A percentile compares a stretch with the other conserved stretches of the same genome.
phyloP scores from a whole-genome alignment of 2,888 invertebrate species.

The Carterocephalus palaemon region DNA sequence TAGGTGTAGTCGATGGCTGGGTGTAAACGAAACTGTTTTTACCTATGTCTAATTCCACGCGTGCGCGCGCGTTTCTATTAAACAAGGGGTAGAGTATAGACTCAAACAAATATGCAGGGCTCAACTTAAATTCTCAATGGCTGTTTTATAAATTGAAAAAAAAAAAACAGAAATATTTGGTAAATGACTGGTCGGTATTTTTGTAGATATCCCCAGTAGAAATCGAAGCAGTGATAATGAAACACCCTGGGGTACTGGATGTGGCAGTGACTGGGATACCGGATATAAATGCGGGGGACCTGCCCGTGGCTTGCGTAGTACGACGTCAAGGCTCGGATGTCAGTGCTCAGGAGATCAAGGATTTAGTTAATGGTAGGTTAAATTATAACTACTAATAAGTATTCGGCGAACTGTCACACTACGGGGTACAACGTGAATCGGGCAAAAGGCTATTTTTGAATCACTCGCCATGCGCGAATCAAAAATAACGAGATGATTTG shows the following conservation, averaged over 20 bases:
- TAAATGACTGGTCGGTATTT: not conserved
- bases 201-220: constrained; percentile 55
- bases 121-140: constrained; percentile 22
- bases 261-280: constrained; percentile 49
- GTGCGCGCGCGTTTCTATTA: not conserved
- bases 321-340: constrained; percentile 33
- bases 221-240: constrained; percentile 44
- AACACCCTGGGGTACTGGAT: constrained; percentile 49
- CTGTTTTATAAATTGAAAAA: too few species aligned
- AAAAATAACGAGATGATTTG: too few species aligned
- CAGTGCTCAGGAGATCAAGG: constrained; percentile 50
- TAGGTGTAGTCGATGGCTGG: too few species aligned
- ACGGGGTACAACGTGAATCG: too few species aligned
- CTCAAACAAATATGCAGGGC: not conserved
- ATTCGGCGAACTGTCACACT: too few species aligned
- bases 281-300: constrained; percentile 46
- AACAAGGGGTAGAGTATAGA: not conserved
- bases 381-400: too few species aligned
- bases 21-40: too few species aligned
- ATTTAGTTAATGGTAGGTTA: constrained; percentile 47
- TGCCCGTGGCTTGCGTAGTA: constrained; percentile 51
- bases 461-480: too few species aligned
- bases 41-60: too few species aligned
- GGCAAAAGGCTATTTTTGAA: too few species aligned
- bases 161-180: too few species aligned